Evolutionary conservation across 1,140 invertebrate species (phyloP).

Genomic region (Drosophila hydei): DNA sequence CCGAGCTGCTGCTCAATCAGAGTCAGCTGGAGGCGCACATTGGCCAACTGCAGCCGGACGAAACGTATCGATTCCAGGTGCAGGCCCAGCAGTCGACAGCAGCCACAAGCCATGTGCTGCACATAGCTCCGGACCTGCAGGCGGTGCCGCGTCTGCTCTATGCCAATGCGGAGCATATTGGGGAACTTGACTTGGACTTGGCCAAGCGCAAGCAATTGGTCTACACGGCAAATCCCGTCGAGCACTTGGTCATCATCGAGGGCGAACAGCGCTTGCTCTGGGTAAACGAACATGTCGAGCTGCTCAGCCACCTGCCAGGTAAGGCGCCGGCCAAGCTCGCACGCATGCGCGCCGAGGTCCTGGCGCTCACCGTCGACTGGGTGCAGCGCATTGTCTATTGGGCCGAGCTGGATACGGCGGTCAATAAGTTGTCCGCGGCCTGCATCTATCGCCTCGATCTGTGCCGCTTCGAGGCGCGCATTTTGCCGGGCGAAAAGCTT

Average conservation of each 20-base stretch:
- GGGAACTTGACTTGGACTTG: slow-evolving; percentile 90
- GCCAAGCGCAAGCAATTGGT: slow-evolving; percentile 81
- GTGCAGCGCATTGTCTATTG: slow-evolving; percentile 92
- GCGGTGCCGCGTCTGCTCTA: slow-evolving; percentile 92
- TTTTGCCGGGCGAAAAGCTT: slow-evolving; percentile 55
- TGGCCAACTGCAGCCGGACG: slow-evolving; percentile 82
- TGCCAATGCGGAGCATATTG: slow-evolving; percentile 88
- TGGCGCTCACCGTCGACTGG: slow-evolving; percentile 91
- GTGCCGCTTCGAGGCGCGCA: slow-evolving; percentile 84
- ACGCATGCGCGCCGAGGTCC: slow-evolving; percentile 87
- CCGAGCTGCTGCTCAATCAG: slow-evolving; percentile 57
- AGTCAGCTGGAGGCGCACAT: slow-evolving; percentile 57
- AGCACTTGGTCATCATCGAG: slow-evolving; percentile 87
- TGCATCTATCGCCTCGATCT: slow-evolving; percentile 86
- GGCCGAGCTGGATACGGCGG: slow-evolving; percentile 86
- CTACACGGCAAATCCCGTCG: slow-evolving; percentile 84
- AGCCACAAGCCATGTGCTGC: slow-evolving; percentile 63
- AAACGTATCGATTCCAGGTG: slow-evolving; percentile 89
- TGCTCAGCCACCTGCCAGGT: slow-evolving; percentile 87
- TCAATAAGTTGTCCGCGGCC: slow-evolving; percentile 40
- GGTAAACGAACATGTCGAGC: slow-evolving; percentile 92
- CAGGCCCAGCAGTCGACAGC: slow-evolving; percentile 88
- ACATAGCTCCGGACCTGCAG: slow-evolving; percentile 86
- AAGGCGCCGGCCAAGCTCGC: slow-evolving; percentile 87
- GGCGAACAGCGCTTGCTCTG: slow-evolving; percentile 91